Base-by-base conservation (phyloP, 1,140 invertebrate genomes). In the Drosophila jambulina region DNA sequence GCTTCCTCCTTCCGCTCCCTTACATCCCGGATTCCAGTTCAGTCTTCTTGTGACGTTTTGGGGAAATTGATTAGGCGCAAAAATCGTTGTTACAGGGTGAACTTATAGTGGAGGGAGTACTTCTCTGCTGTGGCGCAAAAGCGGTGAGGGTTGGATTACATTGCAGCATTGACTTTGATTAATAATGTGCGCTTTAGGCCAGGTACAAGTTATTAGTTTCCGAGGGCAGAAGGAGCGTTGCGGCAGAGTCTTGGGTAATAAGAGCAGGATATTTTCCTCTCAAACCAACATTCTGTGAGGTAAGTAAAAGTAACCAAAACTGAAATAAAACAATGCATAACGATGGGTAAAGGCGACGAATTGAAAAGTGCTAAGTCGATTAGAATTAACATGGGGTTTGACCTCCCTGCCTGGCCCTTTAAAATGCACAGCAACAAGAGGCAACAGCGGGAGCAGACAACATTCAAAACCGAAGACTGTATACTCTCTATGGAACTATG, bases 1-100 rank as follows among this genome's bases (percentile, higher is more conserved):
- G 51, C 68, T 65, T 51, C 53, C 51, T 46, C 70, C 53, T 40
- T 65, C 46, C 2, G 29, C 58, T 65, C 45, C 43, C 29, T 25
- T 38, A 29, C 17, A 65, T 21, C n/a, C 45, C 40, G 19, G 3
- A 42, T 42, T 45, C 48, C 49, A 42, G 38, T 46, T 21, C 61
- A 27, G 58, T 59, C 36, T 62, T 29, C 61, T 63, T 80, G 84
- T 79, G 85, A 90, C 85, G 86, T 79, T 91, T 83, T 75, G 40
- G 75, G 75, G 78, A 90, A 91, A 90, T 90, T 90, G 85, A 90
- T 90, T 90, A 90, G 85, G 85, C 85, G 86, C 85, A 90, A 90
- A 90, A 90, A 82, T 90, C 78, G 86, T 67, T 90, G 71, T 71
- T 75, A 68, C 70, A 54, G 75, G 64, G 59, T 72, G 70, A 78